Conservation (phyloP, 2,113 vertebrate genomes). For the Riparia riparia region DNA sequence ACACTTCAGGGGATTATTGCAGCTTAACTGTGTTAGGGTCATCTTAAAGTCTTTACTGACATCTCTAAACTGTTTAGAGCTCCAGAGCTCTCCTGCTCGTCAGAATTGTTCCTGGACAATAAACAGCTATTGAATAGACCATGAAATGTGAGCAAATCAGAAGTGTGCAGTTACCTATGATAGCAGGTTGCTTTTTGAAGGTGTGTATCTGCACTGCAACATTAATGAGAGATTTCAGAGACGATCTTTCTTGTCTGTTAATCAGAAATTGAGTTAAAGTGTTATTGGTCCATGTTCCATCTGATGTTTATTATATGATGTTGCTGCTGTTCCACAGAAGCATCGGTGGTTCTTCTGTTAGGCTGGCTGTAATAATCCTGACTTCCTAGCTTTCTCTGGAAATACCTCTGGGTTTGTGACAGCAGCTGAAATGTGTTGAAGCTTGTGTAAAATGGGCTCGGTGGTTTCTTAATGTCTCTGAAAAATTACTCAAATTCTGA, state of each 20-base stretch:
- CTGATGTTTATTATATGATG: accelerated
- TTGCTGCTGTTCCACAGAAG: background rate
- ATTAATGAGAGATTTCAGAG: background rate
- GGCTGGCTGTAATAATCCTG: background rate
- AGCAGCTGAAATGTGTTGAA: background rate
- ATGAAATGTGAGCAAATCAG: background rate
- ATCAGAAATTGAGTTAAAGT: background rate
- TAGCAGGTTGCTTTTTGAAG: background rate
- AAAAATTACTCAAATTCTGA: background rate
- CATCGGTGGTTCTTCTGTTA: background rate
- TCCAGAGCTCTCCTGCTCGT: background rate
- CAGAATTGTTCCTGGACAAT: background rate
- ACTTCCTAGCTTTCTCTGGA: background rate
- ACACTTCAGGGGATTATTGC: conserved; percentile 42
- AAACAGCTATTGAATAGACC: background rate
- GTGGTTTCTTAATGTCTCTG: background rate
- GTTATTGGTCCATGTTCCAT: background rate
- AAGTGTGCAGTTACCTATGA: accelerated
- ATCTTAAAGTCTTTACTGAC: background rate
- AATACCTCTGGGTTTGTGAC: background rate
- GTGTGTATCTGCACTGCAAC: background rate
- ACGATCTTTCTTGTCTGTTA: background rate
- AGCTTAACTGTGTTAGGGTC: background rate
- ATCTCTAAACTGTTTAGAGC: background rate
- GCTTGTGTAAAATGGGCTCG: background rate